Conservation (phyloP, 2,113 vertebrate genomes). For the Anoura caudifer region DNA sequence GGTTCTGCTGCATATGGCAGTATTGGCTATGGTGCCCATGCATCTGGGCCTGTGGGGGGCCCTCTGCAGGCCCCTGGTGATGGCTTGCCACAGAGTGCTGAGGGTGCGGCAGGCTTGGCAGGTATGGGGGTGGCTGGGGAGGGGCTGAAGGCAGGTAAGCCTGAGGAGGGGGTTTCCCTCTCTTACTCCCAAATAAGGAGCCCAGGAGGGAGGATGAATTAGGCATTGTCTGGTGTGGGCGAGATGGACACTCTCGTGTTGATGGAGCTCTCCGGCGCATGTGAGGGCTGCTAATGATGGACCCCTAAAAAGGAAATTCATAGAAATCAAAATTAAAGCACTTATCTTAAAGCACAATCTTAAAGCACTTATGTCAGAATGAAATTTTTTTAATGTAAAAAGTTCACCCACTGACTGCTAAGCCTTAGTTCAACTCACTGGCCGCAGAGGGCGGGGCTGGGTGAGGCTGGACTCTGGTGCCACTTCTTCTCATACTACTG, state of each 20-base stretch:
- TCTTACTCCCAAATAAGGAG: slow-evolving; percentile 92
- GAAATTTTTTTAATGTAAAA: slow-evolving; percentile 55
- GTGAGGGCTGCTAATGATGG: slow-evolving; percentile 99
- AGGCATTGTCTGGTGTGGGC: slow-evolving; percentile 91
- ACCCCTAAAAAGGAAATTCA: slow-evolving; percentile 94
- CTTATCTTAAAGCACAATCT: slow-evolving; percentile 73
- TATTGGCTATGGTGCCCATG: slow-evolving; percentile 89
- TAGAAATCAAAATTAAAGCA: slow-evolving; percentile 83
- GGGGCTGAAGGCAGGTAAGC: slow-evolving; percentile 80
- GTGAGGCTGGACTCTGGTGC: background rate
- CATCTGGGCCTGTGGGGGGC: slow-evolving; percentile 79
- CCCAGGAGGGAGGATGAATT: slow-evolving; percentile 96
- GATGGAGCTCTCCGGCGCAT: slow-evolving; percentile 91
- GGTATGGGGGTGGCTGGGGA: slow-evolving; percentile 82
- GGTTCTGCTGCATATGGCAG: slow-evolving; percentile 92
- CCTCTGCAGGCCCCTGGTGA: slow-evolving; percentile 83
- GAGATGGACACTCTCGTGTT: slow-evolving; percentile 93
- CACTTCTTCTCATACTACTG: background rate
- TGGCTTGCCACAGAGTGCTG: slow-evolving; percentile 82
- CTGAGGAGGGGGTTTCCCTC: slow-evolving; percentile 88
- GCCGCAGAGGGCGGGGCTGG: background rate
- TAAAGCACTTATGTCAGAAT: slow-evolving; percentile 68
- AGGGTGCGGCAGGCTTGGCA: slow-evolving; percentile 83
- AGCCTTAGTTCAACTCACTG: slow-evolving; percentile 51
- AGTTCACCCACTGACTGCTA: slow-evolving; percentile 76